A percentile compares a stretch with the other conserved stretches of the same genome.
Evolutionary conservation across 2,888 invertebrate species (phyloP).

Genomic region (Melanophora roralis): DNA sequence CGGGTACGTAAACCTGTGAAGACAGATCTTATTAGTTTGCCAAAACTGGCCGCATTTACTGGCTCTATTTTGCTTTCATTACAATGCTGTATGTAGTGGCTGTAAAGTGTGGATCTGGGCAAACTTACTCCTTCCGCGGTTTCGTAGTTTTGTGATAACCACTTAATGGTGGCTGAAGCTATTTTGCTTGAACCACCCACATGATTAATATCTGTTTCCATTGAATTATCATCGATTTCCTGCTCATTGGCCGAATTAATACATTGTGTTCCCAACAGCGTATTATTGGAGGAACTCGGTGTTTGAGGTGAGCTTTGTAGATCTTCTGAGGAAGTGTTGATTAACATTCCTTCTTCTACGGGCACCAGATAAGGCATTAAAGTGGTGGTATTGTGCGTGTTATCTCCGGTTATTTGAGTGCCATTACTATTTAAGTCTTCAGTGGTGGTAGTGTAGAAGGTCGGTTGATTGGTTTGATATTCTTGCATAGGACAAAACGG

Average conservation of each 20-base stretch:
- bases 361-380: constrained; percentile 82
- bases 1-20: constrained; percentile 96
- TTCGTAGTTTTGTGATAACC: constrained; percentile 99
- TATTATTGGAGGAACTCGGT: constrained; percentile 79
- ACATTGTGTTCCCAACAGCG: constrained; percentile 80
- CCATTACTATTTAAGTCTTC: constrained; percentile 56
- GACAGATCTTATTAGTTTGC: constrained; percentile 98
- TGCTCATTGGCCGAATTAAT: constrained; percentile 67
- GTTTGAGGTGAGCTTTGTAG: constrained; percentile 75
- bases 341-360: constrained; percentile 82
- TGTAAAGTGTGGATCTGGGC: constrained; percentile 96
- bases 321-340: constrained; percentile 78
- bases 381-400: constrained; percentile 74
- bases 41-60: constrained; percentile 99
- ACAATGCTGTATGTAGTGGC: constrained; percentile 98
- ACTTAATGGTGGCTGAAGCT: constrained; percentile 94
- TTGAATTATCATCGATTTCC: constrained; percentile 69
- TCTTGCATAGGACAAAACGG: constrained; percentile 88
- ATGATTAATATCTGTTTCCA: constrained; percentile 73
- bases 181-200: constrained; percentile 80
- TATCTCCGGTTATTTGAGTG: constrained; percentile 71
- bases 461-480: constrained; percentile 77
- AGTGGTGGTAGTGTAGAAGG: constrained; percentile 81
- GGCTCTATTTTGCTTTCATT: constrained; percentile 95
- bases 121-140: constrained; percentile 95